Conservation (phyloP, 2,888 invertebrate genomes). For the Lissocephala sabroskyi region DNA sequence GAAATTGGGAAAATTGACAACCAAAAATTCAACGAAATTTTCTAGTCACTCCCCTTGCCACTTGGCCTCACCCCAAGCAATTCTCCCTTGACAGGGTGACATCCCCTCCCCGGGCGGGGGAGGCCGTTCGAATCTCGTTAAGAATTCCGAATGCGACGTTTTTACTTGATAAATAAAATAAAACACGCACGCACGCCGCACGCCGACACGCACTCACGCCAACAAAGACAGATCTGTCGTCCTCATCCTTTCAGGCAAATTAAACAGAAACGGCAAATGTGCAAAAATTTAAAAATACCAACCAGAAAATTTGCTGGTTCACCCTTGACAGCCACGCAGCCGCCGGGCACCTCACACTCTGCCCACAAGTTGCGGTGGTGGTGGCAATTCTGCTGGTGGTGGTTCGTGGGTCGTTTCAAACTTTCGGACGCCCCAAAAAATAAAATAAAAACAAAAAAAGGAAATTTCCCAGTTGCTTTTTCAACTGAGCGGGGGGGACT, state of each 20-base stretch:
- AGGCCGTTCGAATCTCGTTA: constrained; percentile 17
- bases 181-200: no score
- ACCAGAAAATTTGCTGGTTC: constrained; percentile 26
- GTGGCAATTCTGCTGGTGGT: background rate
- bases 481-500: no score
- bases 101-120: constrained; percentile 8
- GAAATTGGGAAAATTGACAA: no score
- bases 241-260: constrained; percentile 37
- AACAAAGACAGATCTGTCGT: no score
- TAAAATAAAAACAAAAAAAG: no score
- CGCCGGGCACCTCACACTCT: background rate
- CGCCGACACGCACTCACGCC: no score
- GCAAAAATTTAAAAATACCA: constrained; percentile 39
- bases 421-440: no score
- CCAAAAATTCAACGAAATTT: no score
- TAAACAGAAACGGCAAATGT: constrained; percentile 51
- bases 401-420: constrained; percentile 10
- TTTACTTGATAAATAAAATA: constrained; percentile 44
- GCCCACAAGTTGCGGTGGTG: background rate
- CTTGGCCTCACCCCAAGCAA: no score
- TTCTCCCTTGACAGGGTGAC: constrained; percentile 20
- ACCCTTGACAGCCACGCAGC: constrained; percentile 6
- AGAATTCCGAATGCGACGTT: constrained; percentile 31
- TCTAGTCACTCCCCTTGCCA: no score
- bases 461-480: no score